A percentile compares a stretch with the other conserved stretches of the same genome.
phyloP scores from a whole-genome alignment of 2,888 invertebrate species.

The Platycheirus rosarum region DNA sequence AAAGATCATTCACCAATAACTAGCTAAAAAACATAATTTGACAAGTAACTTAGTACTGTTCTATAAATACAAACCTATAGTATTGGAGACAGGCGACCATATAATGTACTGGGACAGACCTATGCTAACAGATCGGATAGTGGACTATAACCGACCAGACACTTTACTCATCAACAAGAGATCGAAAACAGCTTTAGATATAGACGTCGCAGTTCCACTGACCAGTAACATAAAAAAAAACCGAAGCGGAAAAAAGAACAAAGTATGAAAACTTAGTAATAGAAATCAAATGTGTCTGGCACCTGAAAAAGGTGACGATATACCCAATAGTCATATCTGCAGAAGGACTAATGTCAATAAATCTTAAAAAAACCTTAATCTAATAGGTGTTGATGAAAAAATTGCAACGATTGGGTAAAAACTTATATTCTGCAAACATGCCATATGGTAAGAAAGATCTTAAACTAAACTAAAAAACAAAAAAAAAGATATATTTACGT shows the following conservation, averaged over 20 bases:
- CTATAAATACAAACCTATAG: conserved; percentile 1
- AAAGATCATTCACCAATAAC: background rate
- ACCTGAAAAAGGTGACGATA: background rate
- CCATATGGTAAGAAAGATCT: too few relatives aligned
- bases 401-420: too few relatives aligned
- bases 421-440: too few relatives aligned
- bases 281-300: too few relatives aligned
- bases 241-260: too few relatives aligned
- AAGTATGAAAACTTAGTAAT: background rate
- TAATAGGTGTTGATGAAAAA: too few relatives aligned
- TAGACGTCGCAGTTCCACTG: background rate
- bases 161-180: background rate
- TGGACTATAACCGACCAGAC: conserved; percentile 5
- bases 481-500: too few relatives aligned
- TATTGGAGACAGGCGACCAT: background rate
- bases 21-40: background rate
- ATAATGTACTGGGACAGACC: background rate
- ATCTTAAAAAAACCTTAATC: background rate
- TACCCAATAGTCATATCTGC: background rate
- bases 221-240: too few relatives aligned
- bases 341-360: conserved; percentile 2
- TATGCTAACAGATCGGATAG: background rate
- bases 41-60: background rate
- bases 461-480: too few relatives aligned
- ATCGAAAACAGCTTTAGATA: background rate